Evolutionary conservation across 2,888 invertebrate species (phyloP), one percentile per base, ranked within the genome.

Genomic region (Melieria crassipennis): DNA sequence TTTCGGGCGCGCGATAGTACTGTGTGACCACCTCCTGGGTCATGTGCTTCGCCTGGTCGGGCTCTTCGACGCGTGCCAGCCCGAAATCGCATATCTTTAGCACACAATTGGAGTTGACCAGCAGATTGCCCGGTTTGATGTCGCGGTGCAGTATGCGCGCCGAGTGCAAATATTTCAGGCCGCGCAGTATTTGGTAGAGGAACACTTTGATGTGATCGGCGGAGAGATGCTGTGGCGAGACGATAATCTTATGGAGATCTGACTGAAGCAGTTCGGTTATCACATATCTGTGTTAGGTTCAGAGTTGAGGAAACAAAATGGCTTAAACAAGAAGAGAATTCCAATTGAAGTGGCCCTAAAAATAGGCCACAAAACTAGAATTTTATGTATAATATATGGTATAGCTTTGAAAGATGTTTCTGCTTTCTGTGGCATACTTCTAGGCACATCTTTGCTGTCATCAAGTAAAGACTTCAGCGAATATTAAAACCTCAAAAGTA

Each of bases 181-280:
- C 99, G 91, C 99, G 92, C 84, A 99, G 92, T 88, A 99, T 99
- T 91, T 99, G 99, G 89, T 99, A 99, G 84, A 99, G 94, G 92
- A 99, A 99, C 89, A 99, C 98, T 93, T 99, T 99, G 89, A 99
- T 98, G 91, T 99, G 99, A 90, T 99, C 99, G 79, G 98, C 93
- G 83, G 98, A 97, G 81, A 99, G 93, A 84, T 97, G 97, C 88
- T 99, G 99, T 79, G 98, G 98, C 81, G 99, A 99, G 83, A 99
- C 99, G 88, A 99, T 99, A 88, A 99, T 99, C 91, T 99, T 99
- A 91, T 99, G 99, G 83, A 99, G 92, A 91, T 99, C 99, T 88
- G 97, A 98, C 90, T 99, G 99, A 87, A 99, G 94, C 83, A 99
- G 91, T 90, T 99, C 99, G 79, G 99, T 99, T 88, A 99, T 96